Percentiles rank a stretch among this genome's conserved stretches.
These are phyloP conservation scores for Zoanthus gigantus DNA, from an alignment of 92 coral and sea anemone species.

Conservation along the genomic window DNA sequence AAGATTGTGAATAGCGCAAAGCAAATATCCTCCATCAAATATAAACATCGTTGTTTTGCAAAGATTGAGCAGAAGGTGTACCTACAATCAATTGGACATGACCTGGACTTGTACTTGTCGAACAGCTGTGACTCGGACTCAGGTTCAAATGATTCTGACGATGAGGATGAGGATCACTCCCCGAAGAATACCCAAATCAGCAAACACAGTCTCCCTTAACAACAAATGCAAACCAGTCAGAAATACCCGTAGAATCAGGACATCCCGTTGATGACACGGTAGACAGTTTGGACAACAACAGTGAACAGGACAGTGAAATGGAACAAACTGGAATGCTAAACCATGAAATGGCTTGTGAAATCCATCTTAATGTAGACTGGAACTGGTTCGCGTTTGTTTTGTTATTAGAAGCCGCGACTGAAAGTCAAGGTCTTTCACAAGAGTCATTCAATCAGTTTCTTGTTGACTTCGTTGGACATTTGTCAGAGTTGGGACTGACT, in stretches of 20 bases:
- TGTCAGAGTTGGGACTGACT: constrained; percentile 51
- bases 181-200: constrained; percentile 3
- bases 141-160: constrained; percentile 54
- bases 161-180: constrained; percentile 9
- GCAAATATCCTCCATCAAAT: constrained; percentile 32
- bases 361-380: constrained; percentile 49
- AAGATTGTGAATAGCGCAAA: constrained; percentile 38
- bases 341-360: constrained; percentile 19
- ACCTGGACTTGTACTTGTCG: constrained; percentile 53
- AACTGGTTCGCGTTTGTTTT: constrained; percentile 46
- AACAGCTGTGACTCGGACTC: constrained; percentile 38
- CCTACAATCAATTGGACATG: constrained; percentile 49
- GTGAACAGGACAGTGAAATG: constrained; percentile 23
- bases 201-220: constrained; percentile 9
- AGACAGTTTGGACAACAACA: constrained; percentile 14
- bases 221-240: constrained; percentile 7
- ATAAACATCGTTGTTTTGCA: constrained; percentile 52
- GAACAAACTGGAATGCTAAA: constrained; percentile 14
- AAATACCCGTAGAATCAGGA: constrained; percentile 23
- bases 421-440: constrained; percentile 39
- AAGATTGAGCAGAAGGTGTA: constrained; percentile 60
- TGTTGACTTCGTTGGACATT: constrained; percentile 37
- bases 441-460: constrained; percentile 34
- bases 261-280: constrained; percentile 11
- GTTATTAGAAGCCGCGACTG: constrained; percentile 22